Base-by-base conservation (phyloP, 2,113 vertebrate species). In the Hiodon alosoides region DNA sequence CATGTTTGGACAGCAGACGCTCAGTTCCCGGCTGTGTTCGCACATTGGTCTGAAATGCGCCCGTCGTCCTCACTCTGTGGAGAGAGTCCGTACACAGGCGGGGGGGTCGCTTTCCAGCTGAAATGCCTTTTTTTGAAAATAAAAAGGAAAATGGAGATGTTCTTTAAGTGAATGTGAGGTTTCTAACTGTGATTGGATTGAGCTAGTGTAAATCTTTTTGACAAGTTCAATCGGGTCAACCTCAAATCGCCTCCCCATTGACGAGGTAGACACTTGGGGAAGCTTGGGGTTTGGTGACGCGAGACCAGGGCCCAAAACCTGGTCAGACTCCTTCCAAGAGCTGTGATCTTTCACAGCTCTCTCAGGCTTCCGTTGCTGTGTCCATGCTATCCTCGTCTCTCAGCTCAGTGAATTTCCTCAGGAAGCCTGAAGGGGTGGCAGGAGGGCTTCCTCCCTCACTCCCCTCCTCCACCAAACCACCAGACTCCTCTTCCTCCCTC, bases 361-460 rank as follows among this genome's bases (percentile, higher is more conserved):
- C 79, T 75, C 77, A 81, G 76, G 76, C 78, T 86, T 86, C 83
- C 81, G 82, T 74, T 80, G 60, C 77, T 76, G 77, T 67, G 72
- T 80, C 79, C 73, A 74, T 71, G 73, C 48, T 80, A 65, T 67
- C 51, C 75, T 80, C 80, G 79, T 80, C 79, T 79, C 76, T 66
- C 78, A 73, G 69, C 77, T 78, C 75, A 74, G 79, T 55, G 82
- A 87, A 90, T 85, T 85, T 92, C 89, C 89, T 85, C 77, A 89
- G 89, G 88, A 92, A 90, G 79, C 76, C 72, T n/a, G n/a, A n/a
- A n/a, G n/a, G n/a, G n/a, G n/a, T n/a, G n/a, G n/a, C n/a, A n/a
- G n/a, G n/a, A n/a, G n/a, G n/a, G n/a, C n/a, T 2, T 61, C 60
- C 61, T 17, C 17, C 16, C 59, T n/a, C 9, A 64, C 61, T 17